Conservation (phyloP, 2,113 vertebrate species). For the Centrocercus urophasianus region DNA sequence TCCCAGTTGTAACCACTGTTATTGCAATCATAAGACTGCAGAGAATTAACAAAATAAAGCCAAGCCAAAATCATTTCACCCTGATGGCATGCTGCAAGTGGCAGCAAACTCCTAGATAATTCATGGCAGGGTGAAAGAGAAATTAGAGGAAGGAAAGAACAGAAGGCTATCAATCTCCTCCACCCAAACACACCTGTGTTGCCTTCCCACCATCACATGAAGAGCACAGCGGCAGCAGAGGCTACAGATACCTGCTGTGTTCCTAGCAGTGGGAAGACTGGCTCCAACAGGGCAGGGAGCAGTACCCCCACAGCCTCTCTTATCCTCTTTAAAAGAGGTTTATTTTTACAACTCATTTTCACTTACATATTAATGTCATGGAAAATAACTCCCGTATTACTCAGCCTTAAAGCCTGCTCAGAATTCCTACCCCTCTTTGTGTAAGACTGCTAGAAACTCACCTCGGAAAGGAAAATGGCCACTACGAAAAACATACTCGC, state of each 20-base stretch:
- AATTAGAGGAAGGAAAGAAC: neutral
- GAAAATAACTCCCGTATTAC: neutral
- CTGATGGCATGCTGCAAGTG: neutral
- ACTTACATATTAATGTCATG: neutral
- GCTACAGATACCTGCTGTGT: conserved; percentile 6
- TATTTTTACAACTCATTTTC: neutral
- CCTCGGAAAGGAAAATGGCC: neutral
- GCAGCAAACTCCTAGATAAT: neutral
- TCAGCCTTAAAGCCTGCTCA: neutral
- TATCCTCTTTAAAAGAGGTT: neutral
- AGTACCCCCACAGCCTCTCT: neutral
- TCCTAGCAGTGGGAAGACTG: neutral
- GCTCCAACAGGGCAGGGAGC: neutral
- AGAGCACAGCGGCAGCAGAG: neutral
- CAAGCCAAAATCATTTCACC: conserved; percentile 1
- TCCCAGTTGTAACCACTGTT: neutral
- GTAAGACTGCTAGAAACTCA: neutral
- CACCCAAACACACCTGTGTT: neutral
- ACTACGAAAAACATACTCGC: neutral
- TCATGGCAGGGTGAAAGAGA: neutral
- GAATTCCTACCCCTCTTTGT: neutral
- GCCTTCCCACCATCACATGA: neutral
- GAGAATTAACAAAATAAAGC: conserved; percentile 47
- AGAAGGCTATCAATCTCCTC: neutral
- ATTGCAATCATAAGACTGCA: neutral